Conservation (phyloP, 2,888 invertebrate species). For the Cyaniris semiargus region DNA sequence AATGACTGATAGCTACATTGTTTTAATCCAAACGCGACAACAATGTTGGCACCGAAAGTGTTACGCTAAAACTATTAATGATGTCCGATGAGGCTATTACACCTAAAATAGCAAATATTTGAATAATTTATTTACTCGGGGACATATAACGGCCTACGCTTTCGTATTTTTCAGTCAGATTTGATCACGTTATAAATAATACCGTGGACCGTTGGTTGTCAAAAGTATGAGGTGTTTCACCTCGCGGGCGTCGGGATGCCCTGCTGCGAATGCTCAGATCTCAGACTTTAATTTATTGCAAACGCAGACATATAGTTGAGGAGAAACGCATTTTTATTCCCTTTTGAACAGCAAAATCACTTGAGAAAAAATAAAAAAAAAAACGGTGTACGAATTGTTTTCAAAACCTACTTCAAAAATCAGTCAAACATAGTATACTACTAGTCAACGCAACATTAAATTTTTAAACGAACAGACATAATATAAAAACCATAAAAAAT, state of each 20-base stretch:
- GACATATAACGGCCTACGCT: constrained; percentile 28
- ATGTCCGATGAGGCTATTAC: constrained; percentile 22
- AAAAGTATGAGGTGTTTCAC: constrained; percentile 70
- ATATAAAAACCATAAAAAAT: not conserved
- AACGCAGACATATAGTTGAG: not conserved
- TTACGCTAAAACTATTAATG: constrained; percentile 9
- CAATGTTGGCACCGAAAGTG: constrained; percentile 17
- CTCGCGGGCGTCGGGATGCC: constrained; percentile 63
- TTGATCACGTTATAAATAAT: constrained; percentile 50
- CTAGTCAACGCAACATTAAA: too few relatives aligned
- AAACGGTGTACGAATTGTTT: not conserved
- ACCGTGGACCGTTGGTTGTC: constrained; percentile 58
- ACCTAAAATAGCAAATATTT: constrained; percentile 12
- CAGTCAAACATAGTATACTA: too few relatives aligned
- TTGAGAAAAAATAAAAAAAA: too few relatives aligned
- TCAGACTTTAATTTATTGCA: constrained; percentile 61
- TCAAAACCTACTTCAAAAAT: not conserved
- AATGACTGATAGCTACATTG: constrained; percentile 23
- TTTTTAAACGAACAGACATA: too few relatives aligned
- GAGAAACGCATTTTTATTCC: not conserved
- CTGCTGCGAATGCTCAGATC: constrained; percentile 63
- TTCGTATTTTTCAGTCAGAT: constrained; percentile 27
- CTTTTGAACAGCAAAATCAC: too few relatives aligned
- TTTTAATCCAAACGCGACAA: constrained; percentile 18
- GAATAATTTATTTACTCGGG: constrained; percentile 14